These are phyloP conservation scores for Leptopterna dolabrata DNA, from an alignment of 2,888 invertebrate species.

Conservation along the genomic window DNA sequence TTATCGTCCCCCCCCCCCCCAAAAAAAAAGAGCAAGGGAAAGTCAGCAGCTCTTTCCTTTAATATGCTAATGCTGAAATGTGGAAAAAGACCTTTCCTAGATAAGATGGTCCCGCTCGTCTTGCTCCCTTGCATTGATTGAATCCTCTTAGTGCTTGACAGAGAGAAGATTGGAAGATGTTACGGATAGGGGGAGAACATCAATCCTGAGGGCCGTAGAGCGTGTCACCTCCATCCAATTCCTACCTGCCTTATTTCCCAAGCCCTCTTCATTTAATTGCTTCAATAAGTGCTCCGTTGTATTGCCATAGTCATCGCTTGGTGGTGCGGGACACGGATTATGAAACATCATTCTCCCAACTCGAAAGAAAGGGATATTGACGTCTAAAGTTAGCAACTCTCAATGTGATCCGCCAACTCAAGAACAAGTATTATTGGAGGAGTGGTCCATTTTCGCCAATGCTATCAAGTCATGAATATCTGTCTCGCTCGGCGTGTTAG, in stretches of 20 bases:
- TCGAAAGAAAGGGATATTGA: no score
- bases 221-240: slow-evolving; percentile 45
- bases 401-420: no score
- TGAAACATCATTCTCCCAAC: background rate
- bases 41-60: slow-evolving; percentile 12
- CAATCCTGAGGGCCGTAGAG: slow-evolving; percentile 26
- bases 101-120: slow-evolving; percentile 39
- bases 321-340: no score
- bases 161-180: slow-evolving; percentile 52
- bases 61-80: slow-evolving; percentile 50
- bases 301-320: no score
- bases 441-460: no score
- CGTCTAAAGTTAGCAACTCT: no score
- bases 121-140: slow-evolving; percentile 34
- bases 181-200: slow-evolving; percentile 50
- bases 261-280: slow-evolving; percentile 18
- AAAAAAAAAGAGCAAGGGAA: background rate
- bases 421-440: no score
- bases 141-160: slow-evolving; percentile 53
- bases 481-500: no score
- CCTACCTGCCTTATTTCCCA: slow-evolving; percentile 24
- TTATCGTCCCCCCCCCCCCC: background rate
- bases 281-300: background rate
- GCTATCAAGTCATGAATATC: no score
- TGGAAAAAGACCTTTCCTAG: slow-evolving; percentile 48